Evolutionary conservation across 2,797 vertebrate species (phyloP).

Genomic region (Peromyscus eremicus): DNA sequence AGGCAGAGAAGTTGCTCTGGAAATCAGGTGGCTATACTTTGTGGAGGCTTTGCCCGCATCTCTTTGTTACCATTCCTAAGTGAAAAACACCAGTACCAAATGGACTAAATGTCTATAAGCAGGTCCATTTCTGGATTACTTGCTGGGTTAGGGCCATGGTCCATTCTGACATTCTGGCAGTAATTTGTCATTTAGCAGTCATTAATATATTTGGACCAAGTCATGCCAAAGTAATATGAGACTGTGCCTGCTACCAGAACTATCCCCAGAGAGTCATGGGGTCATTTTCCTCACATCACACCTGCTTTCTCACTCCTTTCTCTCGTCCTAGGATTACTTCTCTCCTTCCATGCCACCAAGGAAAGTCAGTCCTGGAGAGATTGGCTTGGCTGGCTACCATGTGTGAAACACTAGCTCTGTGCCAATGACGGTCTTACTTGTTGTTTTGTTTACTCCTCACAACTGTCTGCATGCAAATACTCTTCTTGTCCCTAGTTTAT

Average conservation of each 20-base stretch:
- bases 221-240: not conserved
- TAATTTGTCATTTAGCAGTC: not conserved
- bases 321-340: not conserved
- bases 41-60: not conserved
- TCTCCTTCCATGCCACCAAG: not conserved
- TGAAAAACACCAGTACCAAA: not conserved
- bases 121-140: not conserved
- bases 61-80: not conserved
- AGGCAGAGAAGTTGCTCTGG: not conserved
- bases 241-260: not conserved
- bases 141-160: not conserved
- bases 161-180: not conserved
- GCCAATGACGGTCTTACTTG: not conserved
- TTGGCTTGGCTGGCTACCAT: not conserved
- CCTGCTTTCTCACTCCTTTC: not conserved
- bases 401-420: not conserved
- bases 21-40: not conserved
- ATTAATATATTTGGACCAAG: not conserved
- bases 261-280: not conserved
- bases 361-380: not conserved
- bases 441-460: conserved; percentile 25
- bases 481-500: not conserved
- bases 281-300: not conserved
- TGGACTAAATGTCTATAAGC: not conserved
- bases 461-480: not conserved